phyloP scores from a whole-genome alignment of 2,797 vertebrate genomes.

The Monodelphis domestica region DNA sequence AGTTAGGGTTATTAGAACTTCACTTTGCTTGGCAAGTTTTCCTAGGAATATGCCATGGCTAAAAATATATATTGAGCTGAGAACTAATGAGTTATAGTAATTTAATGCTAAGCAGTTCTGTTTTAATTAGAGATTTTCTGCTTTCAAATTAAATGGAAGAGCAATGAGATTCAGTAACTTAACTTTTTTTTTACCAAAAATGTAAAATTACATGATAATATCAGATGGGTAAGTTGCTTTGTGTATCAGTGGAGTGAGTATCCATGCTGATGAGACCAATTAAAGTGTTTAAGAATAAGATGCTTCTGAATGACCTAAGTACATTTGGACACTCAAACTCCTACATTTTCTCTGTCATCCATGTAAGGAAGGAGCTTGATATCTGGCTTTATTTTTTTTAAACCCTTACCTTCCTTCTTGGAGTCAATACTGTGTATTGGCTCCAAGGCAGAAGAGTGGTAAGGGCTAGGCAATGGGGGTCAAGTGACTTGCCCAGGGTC shows the following conservation, averaged over 20 bases:
- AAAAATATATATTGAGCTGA: slow-evolving; percentile 66
- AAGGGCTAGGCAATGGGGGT: too few relatives aligned
- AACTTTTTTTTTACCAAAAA: slow-evolving; percentile 13
- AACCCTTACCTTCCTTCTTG: too few relatives aligned
- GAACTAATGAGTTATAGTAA: slow-evolving; percentile 65
- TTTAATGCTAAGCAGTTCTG: slow-evolving; percentile 43
- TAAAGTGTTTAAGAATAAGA: not conserved
- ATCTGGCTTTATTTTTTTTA: not conserved
- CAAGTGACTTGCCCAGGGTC: too few relatives aligned
- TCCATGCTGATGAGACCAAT: not conserved
- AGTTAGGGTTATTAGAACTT: slow-evolving; percentile 48
- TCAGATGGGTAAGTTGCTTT: not conserved
- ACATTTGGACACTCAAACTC: not conserved
- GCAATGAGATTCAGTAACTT: slow-evolving; percentile 18
- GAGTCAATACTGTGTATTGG: too few relatives aligned
- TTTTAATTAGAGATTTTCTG: slow-evolving; percentile 61
- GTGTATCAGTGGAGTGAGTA: too few relatives aligned
- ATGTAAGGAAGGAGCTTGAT: not conserved
- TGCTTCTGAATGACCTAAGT: not conserved
- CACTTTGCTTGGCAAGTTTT: slow-evolving; percentile 41
- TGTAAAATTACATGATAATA: not conserved
- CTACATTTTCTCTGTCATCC: not conserved
- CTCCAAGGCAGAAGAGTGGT: too few relatives aligned
- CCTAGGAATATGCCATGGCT: slow-evolving; percentile 44
- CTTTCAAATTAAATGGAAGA: slow-evolving; percentile 52